These are phyloP conservation scores for Mustelus asterias DNA, from an alignment of 2,113 vertebrate genomes.

Conservation along the genomic window DNA sequence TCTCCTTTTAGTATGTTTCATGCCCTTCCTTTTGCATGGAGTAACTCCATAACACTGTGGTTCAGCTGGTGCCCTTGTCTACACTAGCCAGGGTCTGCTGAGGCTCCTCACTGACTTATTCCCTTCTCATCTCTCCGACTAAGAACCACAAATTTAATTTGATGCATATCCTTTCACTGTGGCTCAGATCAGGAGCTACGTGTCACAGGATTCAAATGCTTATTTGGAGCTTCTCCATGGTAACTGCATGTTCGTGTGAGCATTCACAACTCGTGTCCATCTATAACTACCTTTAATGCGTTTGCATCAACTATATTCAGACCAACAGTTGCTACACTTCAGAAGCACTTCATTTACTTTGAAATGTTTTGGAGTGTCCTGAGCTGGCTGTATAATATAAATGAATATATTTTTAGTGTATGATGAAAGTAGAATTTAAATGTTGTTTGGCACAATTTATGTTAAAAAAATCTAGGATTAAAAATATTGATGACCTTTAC, in stretches of 20 bases:
- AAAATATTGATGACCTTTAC: background rate
- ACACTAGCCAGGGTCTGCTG: background rate
- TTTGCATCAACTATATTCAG: background rate
- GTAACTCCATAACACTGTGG: background rate
- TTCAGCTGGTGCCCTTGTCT: background rate
- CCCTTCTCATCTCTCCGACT: background rate
- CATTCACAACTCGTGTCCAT: background rate
- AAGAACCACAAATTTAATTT: background rate
- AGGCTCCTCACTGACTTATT: background rate
- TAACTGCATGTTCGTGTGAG: background rate
- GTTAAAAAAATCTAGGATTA: background rate
- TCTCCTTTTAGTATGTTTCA: background rate
- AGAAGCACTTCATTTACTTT: background rate
- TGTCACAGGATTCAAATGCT: background rate
- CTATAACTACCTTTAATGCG: background rate
- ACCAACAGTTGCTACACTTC: background rate
- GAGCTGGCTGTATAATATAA: background rate
- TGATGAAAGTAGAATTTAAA: background rate
- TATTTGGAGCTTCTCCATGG: background rate
- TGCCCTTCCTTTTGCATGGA: background rate
- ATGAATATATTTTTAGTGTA: background rate
- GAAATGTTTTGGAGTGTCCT: background rate
- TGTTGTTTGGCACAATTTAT: background rate
- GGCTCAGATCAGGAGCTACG: background rate
- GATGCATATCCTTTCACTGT: background rate